Percentiles rank a stretch among this genome's conserved stretches.
Evolutionary conservation across 2,888 invertebrate species (phyloP).

Genomic region (Hemithea aestivaria): DNA sequence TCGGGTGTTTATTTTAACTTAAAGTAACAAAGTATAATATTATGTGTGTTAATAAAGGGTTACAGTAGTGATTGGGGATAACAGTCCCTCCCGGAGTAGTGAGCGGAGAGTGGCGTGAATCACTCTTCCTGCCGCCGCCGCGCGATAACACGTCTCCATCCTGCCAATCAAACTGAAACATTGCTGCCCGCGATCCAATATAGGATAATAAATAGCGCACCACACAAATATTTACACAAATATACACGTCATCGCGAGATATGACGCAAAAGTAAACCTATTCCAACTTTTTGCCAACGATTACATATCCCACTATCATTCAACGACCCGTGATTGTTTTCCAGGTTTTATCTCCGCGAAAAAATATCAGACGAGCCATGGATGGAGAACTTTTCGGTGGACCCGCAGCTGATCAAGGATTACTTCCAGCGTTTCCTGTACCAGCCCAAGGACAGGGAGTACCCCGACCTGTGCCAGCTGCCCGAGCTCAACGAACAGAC

Average conservation of each 20-base stretch:
- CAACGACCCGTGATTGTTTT: constrained; percentile 33
- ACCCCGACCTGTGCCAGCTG: constrained; percentile 96
- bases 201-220: constrained; percentile 46
- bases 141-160: constrained; percentile 71
- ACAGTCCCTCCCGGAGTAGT: constrained; percentile 43
- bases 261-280: constrained; percentile 66
- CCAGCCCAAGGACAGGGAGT: constrained; percentile 95
- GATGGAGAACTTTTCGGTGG: constrained; percentile 93
- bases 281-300: constrained; percentile 31
- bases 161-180: constrained; percentile 69
- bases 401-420: constrained; percentile 94
- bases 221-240: constrained; percentile 45
- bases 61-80: constrained; percentile 62
- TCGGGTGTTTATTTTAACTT: no score
- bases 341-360: constrained; percentile 92
- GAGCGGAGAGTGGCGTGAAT: constrained; percentile 40
- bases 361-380: constrained; percentile 91
- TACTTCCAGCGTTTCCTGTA: constrained; percentile 94
- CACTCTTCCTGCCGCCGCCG: constrained; percentile 69
- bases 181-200: constrained; percentile 48
- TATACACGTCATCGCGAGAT: constrained; percentile 29
- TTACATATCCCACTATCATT: constrained; percentile 15
- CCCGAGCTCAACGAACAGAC: constrained; percentile 97
- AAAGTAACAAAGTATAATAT: constrained; percentile 27
- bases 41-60: constrained; percentile 45